Conservation (phyloP, 2,113 vertebrate species). For the Cololabis saira region DNA sequence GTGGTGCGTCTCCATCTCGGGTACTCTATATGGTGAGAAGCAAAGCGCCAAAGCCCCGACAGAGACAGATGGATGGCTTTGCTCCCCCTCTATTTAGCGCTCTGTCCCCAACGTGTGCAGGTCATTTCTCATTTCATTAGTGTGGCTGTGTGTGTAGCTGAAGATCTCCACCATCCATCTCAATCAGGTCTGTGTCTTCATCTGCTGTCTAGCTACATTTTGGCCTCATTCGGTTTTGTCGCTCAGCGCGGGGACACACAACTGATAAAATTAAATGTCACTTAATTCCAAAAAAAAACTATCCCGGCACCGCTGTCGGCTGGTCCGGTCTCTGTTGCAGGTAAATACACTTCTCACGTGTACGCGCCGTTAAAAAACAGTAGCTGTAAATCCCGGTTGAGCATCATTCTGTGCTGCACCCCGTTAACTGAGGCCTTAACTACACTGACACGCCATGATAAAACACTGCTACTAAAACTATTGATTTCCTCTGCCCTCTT, state of each 20-base stretch:
- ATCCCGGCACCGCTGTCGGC: neutral
- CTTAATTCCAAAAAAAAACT: constrained; percentile 18
- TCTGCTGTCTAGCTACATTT: constrained; percentile 73
- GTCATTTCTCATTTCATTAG: constrained; percentile 80
- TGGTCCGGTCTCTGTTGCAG: neutral
- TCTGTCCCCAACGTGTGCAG: constrained; percentile 54
- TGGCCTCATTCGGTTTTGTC: constrained; percentile 28
- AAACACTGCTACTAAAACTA: constrained; percentile 74
- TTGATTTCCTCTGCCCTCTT: constrained; percentile 71
- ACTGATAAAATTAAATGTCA: constrained; percentile 29
- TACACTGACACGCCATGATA: constrained; percentile 74
- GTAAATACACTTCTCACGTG: constrained; percentile 19
- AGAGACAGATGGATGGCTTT: constrained; percentile 64
- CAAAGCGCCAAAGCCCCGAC: constrained; percentile 27
- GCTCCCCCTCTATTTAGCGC: constrained; percentile 64
- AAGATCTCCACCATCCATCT: constrained; percentile 71
- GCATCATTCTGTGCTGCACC: constrained; percentile 46
- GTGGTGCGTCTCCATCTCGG: constrained; percentile 15
- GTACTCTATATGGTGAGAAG: constrained; percentile 20
- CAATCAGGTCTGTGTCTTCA: constrained; percentile 75
- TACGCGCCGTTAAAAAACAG: constrained; percentile 29
- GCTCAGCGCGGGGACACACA: constrained; percentile 19
- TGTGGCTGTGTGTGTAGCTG: constrained; percentile 38
- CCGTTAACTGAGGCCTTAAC: constrained; percentile 69
- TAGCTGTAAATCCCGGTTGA: constrained; percentile 52